Base-by-base conservation (phyloP, 1,140 invertebrate genomes). In the Sitobion miscanthi region DNA sequence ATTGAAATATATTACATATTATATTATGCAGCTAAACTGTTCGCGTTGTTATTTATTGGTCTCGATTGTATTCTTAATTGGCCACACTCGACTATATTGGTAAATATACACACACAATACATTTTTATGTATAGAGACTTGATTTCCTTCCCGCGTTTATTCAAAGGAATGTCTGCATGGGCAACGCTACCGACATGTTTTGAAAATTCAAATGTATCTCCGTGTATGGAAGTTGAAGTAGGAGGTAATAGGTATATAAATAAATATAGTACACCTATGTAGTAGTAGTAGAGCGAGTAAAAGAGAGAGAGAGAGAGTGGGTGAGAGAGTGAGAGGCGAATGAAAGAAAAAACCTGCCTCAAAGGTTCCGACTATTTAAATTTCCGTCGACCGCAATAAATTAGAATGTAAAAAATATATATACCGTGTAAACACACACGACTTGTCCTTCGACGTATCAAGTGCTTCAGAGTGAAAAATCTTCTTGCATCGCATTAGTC, bases 321-420 rank as follows among this genome's bases (percentile, higher is more conserved):
- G 47, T 8, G 54, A 57, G 57, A 57, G 57, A 25, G 57, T 25
- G 57, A 62, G 57, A 87, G 47, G 9, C 47, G 17, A 52, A 35
- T 21, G 30, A 52, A 35, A 62, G 2, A 90, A 90, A 69, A 62
- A 90, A 69, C 54, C 89, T 57, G 52, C 88, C 49, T 57, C 54
- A 90, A 90, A 90, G 89, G 57, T 90, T 90, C 89, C 89, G 89
- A 90, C 89, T 69, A 90, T 90, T 90, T 62, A 69, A 90, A 90
- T 90, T 90, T 90, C 54, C 57, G 25, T 45, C 89, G 89, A 69
- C 38, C 89, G 89, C 89, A 90, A 90, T 90, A 90, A 90, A 90
- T 90, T 90, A 90, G 54, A 90, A 69, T 90, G 89, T 90, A 49
- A 90, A 90, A 42, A 62, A 54, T 49, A 62, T 62, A 90, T 62